Base-by-base conservation (phyloP, 2,797 vertebrate genomes). In the Oryzias dopingdopingensis region DNA sequence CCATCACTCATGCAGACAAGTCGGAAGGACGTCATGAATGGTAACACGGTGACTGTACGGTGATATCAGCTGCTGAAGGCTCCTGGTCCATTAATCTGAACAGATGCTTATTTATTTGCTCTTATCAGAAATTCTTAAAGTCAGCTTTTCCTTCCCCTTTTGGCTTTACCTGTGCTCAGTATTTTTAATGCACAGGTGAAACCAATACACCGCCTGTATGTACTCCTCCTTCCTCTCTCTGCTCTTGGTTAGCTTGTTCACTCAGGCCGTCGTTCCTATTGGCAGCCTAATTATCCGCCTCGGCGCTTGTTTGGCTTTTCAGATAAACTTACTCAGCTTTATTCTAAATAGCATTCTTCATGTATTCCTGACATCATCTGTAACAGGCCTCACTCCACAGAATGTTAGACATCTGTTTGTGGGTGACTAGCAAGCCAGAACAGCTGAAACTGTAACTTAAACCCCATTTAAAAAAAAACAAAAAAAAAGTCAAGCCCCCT, bases 381-480 rank as follows among this genome's bases (percentile, higher is more conserved):
- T 44, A 59, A n/a, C 47, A 58, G 26, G 24, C 44, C 16, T 56
- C 46, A 43, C n/a, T 56, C 56, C 41, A 14, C 2, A 14, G 45
- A 62, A 52, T 56, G 49, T 49, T 52, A 62, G 49, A 18, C 40
- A n/a, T 49, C 57, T 56, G 47, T 64, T 77, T 73, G 77, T 61
- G 69, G 52, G 52, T 37, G 56, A 61, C 40, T 49, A 78, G 17
- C 54, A 74, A 83, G 43, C 56, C 44, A 65, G 24, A 73, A 69
- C 70, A 74, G 49, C 43, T 15, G 23, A 71, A 74, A 72, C 44
- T 65, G 80, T 71, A 85, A 82, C 68, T 56, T 50, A 77, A 76
- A 63, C 61, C 59, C 52, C 37, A 5, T 41, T 44, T 42, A 8
- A 46, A 37, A 29, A 37, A 20, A 37, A 32, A 32, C 2, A 37